Conservation (phyloP, 37 sponge, comb jelly and placozoan species). For the Ianthella basta region DNA sequence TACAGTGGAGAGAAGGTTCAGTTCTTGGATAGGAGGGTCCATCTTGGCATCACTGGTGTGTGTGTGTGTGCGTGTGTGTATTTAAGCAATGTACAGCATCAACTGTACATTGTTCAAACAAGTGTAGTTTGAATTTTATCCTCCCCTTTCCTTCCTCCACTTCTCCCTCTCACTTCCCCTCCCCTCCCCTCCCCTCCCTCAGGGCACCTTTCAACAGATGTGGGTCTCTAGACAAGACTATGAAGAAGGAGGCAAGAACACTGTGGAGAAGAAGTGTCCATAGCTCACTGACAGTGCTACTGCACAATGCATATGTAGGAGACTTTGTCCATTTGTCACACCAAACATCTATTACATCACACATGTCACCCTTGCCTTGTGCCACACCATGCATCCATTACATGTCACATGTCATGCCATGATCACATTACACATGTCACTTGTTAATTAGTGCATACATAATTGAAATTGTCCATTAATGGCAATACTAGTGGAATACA, state of each 20-base stretch:
- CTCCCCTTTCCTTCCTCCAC: not conserved
- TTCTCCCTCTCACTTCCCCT: not conserved
- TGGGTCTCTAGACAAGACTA: constrained; percentile 95
- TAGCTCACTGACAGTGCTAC: constrained; percentile 34
- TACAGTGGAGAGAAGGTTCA: constrained; percentile 82
- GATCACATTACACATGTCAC: too few species aligned
- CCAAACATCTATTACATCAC: too few species aligned
- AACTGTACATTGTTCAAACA: too few species aligned
- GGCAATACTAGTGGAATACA: too few species aligned
- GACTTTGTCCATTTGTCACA: too few species aligned
- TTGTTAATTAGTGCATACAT: too few species aligned
- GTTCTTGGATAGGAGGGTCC: constrained; percentile 96
- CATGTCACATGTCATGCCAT: too few species aligned
- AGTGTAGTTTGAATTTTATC: not conserved
- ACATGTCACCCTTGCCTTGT: too few species aligned
- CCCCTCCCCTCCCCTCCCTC: not conserved
- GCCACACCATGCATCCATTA: too few species aligned
- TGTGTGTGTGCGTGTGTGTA: not conserved
- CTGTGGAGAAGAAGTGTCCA: constrained; percentile 93
- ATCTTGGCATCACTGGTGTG: constrained; percentile 90
- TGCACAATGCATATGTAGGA: too few species aligned
- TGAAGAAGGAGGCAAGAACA: constrained; percentile 81
- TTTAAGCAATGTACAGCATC: not conserved
- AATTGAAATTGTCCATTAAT: too few species aligned
- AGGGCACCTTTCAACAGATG: constrained; percentile 98